A percentile compares a stretch with the other conserved stretches of the same genome.
Evolutionary conservation across 1,140 invertebrate species (phyloP).

Genomic region (Teleogryllus occipitalis): DNA sequence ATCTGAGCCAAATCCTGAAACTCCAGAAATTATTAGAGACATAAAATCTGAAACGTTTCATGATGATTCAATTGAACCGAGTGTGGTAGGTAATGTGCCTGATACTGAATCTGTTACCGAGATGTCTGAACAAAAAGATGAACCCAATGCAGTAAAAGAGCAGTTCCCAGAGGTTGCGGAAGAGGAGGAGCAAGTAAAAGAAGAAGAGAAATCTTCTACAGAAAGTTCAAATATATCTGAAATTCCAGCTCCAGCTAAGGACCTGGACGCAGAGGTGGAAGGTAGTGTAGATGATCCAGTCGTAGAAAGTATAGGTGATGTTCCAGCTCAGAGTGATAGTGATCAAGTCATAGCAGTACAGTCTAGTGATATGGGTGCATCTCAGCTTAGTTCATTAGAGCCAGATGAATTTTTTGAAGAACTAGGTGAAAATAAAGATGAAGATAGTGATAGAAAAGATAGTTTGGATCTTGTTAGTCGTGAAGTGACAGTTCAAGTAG

Average conservation of each 20-base stretch:
- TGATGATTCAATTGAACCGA: background rate
- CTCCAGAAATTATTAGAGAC: background rate
- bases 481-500: constrained; percentile 27
- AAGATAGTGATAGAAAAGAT: background rate
- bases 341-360: background rate
- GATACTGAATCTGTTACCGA: background rate
- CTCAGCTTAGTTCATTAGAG: background rate
- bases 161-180: background rate
- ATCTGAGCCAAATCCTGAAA: background rate
- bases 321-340: background rate
- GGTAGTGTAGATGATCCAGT: background rate
- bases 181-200: background rate
- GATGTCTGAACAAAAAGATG: background rate
- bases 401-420: background rate
- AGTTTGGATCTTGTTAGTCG: constrained; percentile 3
- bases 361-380: background rate
- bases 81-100: background rate
- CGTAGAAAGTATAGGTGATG: background rate
- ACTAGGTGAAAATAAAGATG: constrained; percentile 11
- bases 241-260: background rate
- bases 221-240: background rate
- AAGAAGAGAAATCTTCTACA: background rate
- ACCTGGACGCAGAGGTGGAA: background rate
- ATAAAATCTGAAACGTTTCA: background rate
- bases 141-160: background rate